phyloP scores from a whole-genome alignment of 2,888 invertebrate genomes.

The Mamestra brassicae region DNA sequence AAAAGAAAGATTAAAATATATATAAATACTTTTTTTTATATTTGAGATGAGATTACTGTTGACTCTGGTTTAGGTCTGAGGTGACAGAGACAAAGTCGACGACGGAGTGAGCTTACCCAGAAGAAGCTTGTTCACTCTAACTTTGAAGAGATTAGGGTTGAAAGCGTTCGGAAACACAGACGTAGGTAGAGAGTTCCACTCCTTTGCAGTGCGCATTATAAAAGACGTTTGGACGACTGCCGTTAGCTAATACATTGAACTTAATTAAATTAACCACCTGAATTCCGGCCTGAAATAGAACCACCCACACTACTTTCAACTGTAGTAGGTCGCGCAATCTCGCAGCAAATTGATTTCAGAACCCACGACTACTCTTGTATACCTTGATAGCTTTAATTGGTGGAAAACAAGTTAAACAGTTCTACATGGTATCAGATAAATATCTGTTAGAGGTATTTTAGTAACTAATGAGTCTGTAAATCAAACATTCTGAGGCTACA shows the following conservation, averaged over 20 bases:
- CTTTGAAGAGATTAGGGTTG: too few relatives aligned
- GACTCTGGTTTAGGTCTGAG: too few relatives aligned
- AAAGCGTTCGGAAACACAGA: too few relatives aligned
- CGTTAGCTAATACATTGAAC: not conserved
- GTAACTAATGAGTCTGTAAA: constrained; percentile 36
- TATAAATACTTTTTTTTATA: too few relatives aligned
- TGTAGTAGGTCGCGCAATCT: not conserved
- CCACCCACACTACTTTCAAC: not conserved
- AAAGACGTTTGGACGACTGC: too few relatives aligned
- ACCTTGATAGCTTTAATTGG: constrained; percentile 8
- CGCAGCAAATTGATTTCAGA: constrained; percentile 2
- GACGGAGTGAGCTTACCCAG: too few relatives aligned
- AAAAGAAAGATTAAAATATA: too few relatives aligned
- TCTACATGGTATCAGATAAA: not conserved
- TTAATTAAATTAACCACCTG: not conserved
- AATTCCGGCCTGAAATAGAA: not conserved
- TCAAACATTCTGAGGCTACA: constrained; percentile 17
- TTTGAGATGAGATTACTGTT: too few relatives aligned
- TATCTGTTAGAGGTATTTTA: constrained; percentile 3
- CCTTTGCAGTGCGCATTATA: too few relatives aligned
- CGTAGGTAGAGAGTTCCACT: too few relatives aligned
- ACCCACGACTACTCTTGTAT: not conserved
- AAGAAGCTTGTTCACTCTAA: too few relatives aligned
- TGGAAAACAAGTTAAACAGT: constrained; percentile 6
- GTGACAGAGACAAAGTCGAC: too few relatives aligned